Evolutionary conservation across 2,797 vertebrate genomes (phyloP).

Genomic region (Momotus momota): DNA sequence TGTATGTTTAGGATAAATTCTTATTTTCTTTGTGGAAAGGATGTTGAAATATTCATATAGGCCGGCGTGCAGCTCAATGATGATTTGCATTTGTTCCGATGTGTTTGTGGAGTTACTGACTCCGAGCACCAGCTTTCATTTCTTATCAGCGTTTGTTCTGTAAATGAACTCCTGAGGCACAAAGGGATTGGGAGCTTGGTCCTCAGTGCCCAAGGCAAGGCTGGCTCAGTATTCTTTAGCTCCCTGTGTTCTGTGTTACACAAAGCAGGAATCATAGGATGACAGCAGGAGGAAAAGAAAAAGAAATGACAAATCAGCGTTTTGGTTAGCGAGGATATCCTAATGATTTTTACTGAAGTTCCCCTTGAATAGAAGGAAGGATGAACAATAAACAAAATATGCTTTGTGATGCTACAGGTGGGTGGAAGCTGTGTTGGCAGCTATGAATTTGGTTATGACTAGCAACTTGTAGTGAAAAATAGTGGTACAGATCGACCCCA

Average conservation of each 20-base stretch:
- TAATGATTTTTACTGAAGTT: not conserved
- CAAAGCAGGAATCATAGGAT: not conserved
- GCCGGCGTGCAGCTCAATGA: not conserved
- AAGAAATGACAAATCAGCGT: not conserved
- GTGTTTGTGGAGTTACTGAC: not conserved
- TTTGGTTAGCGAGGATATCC: not conserved
- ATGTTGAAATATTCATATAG: not conserved
- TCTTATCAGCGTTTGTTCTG: not conserved
- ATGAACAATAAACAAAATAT: not conserved
- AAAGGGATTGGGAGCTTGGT: not conserved
- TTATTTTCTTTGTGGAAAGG: not conserved
- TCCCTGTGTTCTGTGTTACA: not conserved
- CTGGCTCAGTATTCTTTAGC: not conserved
- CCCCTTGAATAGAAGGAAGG: not conserved
- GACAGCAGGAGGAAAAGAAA: rapidly evolving
- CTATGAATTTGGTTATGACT: not conserved
- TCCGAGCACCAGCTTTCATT: not conserved
- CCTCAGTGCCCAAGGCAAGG: not conserved
- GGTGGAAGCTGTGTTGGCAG: rapidly evolving
- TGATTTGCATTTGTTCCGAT: not conserved
- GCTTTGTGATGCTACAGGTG: not conserved
- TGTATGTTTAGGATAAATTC: not conserved
- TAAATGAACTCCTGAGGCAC: not conserved
- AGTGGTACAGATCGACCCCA: not conserved
- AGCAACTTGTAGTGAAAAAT: not conserved